These are phyloP conservation scores for Phaonia tiefii DNA, from an alignment of 2,888 invertebrate genomes.

Conservation along the genomic window DNA sequence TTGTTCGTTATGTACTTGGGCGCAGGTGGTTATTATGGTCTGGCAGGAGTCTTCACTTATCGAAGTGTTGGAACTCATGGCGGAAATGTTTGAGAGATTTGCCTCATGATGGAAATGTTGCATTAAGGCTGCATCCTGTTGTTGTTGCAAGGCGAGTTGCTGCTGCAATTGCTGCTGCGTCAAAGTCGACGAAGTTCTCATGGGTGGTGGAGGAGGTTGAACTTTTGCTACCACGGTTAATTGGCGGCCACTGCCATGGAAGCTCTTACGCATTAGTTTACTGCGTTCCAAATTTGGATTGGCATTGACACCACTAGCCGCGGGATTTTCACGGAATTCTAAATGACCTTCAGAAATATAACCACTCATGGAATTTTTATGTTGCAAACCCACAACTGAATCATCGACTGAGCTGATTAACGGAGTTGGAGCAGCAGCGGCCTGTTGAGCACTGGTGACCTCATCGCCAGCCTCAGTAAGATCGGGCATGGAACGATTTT, in stretches of 20 bases:
- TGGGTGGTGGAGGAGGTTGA: conserved; percentile 91
- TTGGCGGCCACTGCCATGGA: conserved; percentile 92
- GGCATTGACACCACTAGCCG: conserved; percentile 80
- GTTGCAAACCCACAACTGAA: conserved; percentile 86
- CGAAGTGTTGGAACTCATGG: conserved; percentile 80
- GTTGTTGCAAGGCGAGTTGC: conserved; percentile 86
- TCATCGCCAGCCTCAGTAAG: conserved; percentile 88
- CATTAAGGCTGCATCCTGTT: conserved; percentile 72
- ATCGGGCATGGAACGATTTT: conserved; percentile 96
- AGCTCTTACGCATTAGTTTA: conserved; percentile 93
- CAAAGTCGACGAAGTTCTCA: conserved; percentile 91
- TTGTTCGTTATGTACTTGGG: conserved; percentile 92
- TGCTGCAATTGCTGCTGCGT: conserved; percentile 78
- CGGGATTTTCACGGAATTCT: conserved; percentile 85
- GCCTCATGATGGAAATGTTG: conserved; percentile 79
- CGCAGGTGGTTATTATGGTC: conserved; percentile 88
- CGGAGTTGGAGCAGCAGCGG: conserved; percentile 78
- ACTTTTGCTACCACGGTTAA: conserved; percentile 91
- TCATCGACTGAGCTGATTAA: conserved; percentile 86
- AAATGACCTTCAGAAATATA: conserved; percentile 93
- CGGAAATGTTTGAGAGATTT: conserved; percentile 79
- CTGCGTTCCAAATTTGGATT: conserved; percentile 93
- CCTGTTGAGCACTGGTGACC: conserved; percentile 72
- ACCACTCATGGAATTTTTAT: conserved; percentile 84
- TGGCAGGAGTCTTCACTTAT: conserved; percentile 82